phyloP scores from a whole-genome alignment of 2,113 vertebrate species.

The Prinia subflava region DNA sequence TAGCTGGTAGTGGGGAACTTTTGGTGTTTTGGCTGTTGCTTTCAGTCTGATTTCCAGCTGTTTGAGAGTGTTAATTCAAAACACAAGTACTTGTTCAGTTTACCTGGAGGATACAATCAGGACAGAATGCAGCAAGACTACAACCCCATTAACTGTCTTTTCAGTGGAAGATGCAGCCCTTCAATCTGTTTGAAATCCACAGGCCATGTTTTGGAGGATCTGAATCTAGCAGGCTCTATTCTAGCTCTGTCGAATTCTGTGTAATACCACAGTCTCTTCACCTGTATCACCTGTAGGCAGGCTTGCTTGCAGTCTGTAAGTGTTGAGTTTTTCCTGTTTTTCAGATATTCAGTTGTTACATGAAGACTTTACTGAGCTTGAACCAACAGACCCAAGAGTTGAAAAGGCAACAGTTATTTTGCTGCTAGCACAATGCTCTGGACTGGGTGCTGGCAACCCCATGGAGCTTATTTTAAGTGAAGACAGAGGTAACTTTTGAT shows the following conservation, averaged over 20 bases:
- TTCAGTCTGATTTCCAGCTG: background rate
- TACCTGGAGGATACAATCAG: background rate
- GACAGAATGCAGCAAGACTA: background rate
- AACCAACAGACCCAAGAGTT: conserved; percentile 67
- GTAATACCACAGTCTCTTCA: background rate
- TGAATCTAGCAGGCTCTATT: background rate
- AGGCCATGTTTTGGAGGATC: background rate
- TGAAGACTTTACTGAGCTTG: conserved; percentile 77
- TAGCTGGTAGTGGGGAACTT: background rate
- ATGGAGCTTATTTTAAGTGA: conserved; percentile 87
- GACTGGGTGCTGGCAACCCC: conserved; percentile 84
- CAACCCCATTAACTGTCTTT: background rate
- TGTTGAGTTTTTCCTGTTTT: background rate
- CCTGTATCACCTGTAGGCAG: background rate
- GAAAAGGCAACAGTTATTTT: conserved; percentile 80
- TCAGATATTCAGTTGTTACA: conserved; percentile 83
- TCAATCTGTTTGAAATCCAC: background rate
- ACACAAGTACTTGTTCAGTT: background rate
- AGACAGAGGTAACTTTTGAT: conserved; percentile 75
- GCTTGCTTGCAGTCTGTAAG: background rate
- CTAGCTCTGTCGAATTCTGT: background rate
- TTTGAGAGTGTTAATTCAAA: background rate
- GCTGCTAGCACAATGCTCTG: conserved; percentile 84
- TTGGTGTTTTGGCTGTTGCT: background rate
- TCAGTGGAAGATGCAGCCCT: background rate